Conservation (phyloP, 2,797 vertebrate species). For the Podarcis siculus region DNA sequence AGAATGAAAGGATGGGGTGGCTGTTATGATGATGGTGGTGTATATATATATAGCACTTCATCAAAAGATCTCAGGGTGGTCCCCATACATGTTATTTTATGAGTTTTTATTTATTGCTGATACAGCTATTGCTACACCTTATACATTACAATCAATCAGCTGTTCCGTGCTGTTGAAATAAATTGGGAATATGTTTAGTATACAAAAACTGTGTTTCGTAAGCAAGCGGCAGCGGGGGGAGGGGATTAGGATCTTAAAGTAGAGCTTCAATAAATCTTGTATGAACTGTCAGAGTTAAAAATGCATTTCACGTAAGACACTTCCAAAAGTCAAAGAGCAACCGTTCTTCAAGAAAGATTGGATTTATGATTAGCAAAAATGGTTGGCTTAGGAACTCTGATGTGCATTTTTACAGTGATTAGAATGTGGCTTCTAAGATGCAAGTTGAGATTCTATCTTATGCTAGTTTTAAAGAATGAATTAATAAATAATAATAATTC, state of each 20-base stretch:
- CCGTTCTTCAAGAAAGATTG: not conserved
- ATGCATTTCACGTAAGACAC: not conserved
- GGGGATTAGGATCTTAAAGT: not conserved
- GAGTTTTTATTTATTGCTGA: not conserved
- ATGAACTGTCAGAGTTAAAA: not conserved
- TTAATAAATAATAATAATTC: not conserved
- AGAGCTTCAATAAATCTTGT: not conserved
- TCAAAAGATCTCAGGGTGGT: too few relatives aligned
- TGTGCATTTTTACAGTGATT: not conserved
- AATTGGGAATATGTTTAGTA: not conserved
- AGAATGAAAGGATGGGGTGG: not conserved
- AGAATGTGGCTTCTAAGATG: not conserved
- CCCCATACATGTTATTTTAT: not conserved
- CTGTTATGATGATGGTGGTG: too few relatives aligned
- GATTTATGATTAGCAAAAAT: not conserved
- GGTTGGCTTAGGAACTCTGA: not conserved
- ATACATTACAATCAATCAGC: constrained; percentile 5
- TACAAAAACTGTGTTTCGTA: not conserved
- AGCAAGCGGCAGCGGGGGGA: too few relatives aligned
- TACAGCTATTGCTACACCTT: not conserved
- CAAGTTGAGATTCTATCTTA: not conserved
- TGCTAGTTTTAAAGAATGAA: not conserved
- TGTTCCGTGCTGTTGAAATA: not conserved
- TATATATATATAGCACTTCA: too few relatives aligned
- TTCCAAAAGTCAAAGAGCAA: not conserved